Evolutionary conservation across 2,888 invertebrate genomes (phyloP).

Genomic region (Papilio gigon): DNA sequence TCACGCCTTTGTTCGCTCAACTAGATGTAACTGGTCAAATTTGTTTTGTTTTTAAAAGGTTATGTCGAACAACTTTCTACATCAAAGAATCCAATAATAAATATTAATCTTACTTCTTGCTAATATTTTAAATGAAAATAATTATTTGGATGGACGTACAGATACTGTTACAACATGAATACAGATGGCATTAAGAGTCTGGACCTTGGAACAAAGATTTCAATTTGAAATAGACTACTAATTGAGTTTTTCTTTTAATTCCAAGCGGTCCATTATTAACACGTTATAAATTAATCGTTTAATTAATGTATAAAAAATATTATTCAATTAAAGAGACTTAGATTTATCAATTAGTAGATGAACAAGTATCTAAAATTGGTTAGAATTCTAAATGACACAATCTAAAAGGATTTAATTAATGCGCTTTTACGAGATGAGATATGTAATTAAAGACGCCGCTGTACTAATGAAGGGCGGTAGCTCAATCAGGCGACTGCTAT

Average conservation of each 20-base stretch:
- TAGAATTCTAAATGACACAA: constrained; percentile 21
- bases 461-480: constrained; percentile 76
- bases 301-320: not conserved
- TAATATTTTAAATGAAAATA: no score
- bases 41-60: constrained; percentile 12
- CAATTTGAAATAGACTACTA: no score
- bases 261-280: no score
- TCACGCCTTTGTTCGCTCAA: constrained; percentile 33
- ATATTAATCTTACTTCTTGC: no score
- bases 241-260: no score
- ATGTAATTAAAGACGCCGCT: constrained; percentile 55
- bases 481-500: constrained; percentile 68
- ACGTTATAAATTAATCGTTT: not conserved
- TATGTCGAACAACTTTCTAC: constrained; percentile 19
- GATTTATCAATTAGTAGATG: not conserved
- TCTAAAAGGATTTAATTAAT: constrained; percentile 50
- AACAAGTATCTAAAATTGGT: not conserved
- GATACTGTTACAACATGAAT: no score
- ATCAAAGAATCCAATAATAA: not conserved
- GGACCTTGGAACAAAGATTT: no score
- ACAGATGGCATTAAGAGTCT: no score
- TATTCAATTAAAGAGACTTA: not conserved
- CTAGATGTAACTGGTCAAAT: constrained; percentile 21
- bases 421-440: constrained; percentile 46
- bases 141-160: no score